Evolutionary conservation across 2,113 vertebrate genomes (phyloP).

Genomic region (Mustelus asterias): DNA sequence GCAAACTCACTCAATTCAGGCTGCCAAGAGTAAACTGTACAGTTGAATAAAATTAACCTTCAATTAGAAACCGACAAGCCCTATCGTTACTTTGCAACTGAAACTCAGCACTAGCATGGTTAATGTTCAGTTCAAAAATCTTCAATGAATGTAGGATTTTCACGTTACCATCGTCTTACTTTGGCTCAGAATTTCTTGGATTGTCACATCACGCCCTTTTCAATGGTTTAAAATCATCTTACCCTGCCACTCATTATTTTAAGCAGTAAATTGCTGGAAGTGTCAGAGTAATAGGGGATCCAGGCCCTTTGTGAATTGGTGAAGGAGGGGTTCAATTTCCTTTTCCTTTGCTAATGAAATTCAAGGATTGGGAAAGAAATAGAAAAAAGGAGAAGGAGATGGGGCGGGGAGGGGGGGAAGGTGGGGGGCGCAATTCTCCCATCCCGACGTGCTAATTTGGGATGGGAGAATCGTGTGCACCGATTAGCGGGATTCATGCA

Average conservation of each 20-base stretch:
- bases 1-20: neutral
- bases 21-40: neutral
- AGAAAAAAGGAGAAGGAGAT: neutral
- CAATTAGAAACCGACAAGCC: neutral
- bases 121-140: neutral
- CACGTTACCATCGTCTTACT: neutral
- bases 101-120: neutral
- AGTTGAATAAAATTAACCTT: neutral
- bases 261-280: neutral
- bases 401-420: too few species aligned
- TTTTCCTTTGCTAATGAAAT: neutral
- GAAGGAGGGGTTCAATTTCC: neutral
- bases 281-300: neutral
- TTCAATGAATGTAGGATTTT: neutral
- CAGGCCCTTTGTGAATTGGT: neutral
- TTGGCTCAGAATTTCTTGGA: neutral
- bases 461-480: too few species aligned
- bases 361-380: neutral
- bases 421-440: too few species aligned
- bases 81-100: neutral
- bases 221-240: neutral
- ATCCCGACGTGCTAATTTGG: too few species aligned
- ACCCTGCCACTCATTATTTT: neutral
- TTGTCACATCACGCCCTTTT: neutral
- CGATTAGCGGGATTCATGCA: too few species aligned